These are phyloP conservation scores for Orthosia gothica DNA, from an alignment of 2,888 invertebrate genomes.

Conservation along the genomic window DNA sequence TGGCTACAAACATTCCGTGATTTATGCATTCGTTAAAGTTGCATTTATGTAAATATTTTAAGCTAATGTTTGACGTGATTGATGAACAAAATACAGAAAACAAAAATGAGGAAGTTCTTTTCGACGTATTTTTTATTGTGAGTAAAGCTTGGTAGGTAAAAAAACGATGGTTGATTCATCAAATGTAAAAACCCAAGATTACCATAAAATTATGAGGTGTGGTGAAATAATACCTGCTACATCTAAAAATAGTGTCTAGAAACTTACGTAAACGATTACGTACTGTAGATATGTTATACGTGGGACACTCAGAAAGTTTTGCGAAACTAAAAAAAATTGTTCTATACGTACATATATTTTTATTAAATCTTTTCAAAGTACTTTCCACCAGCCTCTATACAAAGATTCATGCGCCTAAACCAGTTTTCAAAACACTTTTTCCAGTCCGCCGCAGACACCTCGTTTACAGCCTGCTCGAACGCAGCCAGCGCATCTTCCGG, in stretches of 20 bases:
- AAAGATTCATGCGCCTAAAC: no score
- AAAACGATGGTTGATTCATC: conserved; percentile 24
- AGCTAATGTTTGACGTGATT: conserved; percentile 12
- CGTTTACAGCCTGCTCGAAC: no score
- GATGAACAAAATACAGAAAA: conserved; percentile 18
- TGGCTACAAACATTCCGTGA: conserved; percentile 44
- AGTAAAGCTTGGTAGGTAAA: background rate
- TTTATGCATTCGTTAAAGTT: background rate
- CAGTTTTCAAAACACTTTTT: no score
- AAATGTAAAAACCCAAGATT: conserved; percentile 7
- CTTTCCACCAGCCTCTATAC: no score
- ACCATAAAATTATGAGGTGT: background rate
- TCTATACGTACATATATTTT: no score
- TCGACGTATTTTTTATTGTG: conserved; percentile 29
- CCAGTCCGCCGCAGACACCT: no score
- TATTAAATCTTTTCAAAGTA: no score
- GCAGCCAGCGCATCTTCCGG: no score
- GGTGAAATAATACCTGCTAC: background rate
- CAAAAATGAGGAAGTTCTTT: background rate
- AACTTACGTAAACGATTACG: no score
- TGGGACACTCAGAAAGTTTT: no score
- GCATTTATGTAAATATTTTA: conserved; percentile 2
- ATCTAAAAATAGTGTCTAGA: background rate
- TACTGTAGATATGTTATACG: background rate
- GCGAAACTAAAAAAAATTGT: no score